Evolutionary conservation across 2,113 vertebrate species (phyloP).

Genomic region (Tinamus guttatus): DNA sequence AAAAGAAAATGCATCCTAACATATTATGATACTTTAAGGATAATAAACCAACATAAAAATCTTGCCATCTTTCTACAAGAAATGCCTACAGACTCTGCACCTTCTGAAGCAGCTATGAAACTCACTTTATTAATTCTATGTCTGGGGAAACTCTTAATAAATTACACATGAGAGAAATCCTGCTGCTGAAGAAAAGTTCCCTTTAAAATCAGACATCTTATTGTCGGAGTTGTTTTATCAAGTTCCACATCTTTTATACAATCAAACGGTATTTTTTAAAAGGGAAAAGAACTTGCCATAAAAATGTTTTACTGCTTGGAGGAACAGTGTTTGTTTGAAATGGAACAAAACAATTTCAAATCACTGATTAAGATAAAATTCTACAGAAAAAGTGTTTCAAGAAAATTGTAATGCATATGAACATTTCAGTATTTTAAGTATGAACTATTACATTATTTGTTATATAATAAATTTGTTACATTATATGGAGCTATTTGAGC

Average conservation of each 20-base stretch:
- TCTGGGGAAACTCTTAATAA: background rate
- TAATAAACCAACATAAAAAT: background rate
- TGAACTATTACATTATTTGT: background rate
- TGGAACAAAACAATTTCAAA: background rate
- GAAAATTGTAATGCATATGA: background rate
- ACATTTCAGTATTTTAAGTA: background rate
- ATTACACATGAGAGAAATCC: background rate
- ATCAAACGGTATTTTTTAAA: background rate
- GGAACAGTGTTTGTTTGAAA: background rate
- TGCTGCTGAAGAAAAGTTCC: background rate
- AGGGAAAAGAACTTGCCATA: background rate
- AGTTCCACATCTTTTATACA: background rate
- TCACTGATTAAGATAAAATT: background rate
- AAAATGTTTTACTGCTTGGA: background rate
- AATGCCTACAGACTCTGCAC: background rate
- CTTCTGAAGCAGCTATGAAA: background rate
- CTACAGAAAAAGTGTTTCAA: background rate
- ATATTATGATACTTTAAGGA: background rate
- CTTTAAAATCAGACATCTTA: background rate
- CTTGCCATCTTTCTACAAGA: background rate
- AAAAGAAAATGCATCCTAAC: background rate
- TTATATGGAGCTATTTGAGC: background rate
- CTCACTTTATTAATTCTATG: background rate
- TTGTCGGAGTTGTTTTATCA: background rate
- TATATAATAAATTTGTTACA: background rate